Base-by-base conservation (phyloP, 2,888 invertebrate species). In the Coremacera marginata region DNA sequence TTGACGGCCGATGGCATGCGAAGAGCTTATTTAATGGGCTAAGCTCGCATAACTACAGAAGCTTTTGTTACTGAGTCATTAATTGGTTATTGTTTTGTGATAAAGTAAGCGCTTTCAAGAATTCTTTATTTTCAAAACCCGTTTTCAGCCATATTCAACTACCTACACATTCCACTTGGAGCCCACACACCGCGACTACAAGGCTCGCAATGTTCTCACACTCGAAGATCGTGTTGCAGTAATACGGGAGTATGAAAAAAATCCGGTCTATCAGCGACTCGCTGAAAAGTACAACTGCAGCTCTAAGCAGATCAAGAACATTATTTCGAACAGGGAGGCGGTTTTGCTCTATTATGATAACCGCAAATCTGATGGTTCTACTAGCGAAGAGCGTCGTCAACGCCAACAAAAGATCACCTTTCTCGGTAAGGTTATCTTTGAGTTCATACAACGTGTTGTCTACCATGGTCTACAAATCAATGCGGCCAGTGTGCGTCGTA, bases 261-360 rank as follows among this genome's bases (percentile, higher is more conserved):
- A 75, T 63, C 85, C 85, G 1, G 82, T 82, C 49, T 81, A 83
- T 34, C 84, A 84, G 71, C 82, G 80, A 19, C 78, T 85, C 5
- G 84, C 84, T 5, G 79, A 81, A 14, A 77, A 80, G 51, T 84
- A 83, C 77, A 81, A 81, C 25, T 85, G 85, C 78, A 85, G 85
- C 72, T 79, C 84, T 14, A 84, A 85, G 70, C 85, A 85, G 76
- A 85, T 85, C 67, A 83, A 82, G 74, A 85, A 83, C 37, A 85
- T 85, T 49, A 62, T 85, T 0, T 14, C 76, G 0, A 84, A 82
- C 70, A 79, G 82, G 31, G 83, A 83, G 22, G 72, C 83, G 16
- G 81, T 84, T 14, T 52, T 84, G 14, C 63, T 77, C 4, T 77
- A 80, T 25, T 82, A 81, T 16, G 80, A 78, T 5, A 80, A 76